phyloP scores from a whole-genome alignment of 2,888 invertebrate species.

The Poecilobothrus nobilitatus region DNA sequence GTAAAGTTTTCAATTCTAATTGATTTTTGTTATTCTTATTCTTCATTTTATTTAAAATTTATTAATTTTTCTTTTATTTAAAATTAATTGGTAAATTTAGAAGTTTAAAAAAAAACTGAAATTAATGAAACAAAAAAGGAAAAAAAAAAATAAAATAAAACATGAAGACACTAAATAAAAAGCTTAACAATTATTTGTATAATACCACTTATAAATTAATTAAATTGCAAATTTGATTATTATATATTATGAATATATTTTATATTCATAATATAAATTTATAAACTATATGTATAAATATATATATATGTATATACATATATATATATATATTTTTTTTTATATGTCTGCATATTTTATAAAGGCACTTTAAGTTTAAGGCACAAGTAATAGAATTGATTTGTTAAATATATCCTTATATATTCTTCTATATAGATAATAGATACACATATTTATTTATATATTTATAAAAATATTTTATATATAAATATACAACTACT shows the following conservation, averaged over 20 bases:
- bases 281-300: not conserved
- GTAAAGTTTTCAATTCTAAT: too few species aligned
- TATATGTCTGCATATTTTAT: not conserved
- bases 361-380: constrained; percentile 6
- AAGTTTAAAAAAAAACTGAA: not conserved
- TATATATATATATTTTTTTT: not conserved
- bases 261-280: too few species aligned
- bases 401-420: not conserved
- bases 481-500: too few species aligned
- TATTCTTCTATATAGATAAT: too few species aligned
- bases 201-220: constrained; percentile 3
- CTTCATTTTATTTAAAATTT: too few species aligned
- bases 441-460: too few species aligned
- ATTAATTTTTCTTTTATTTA: too few species aligned
- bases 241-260: not conserved
- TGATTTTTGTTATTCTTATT: too few species aligned
- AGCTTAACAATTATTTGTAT: not conserved
- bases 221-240: not conserved
- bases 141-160: not conserved
- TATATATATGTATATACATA: not conserved
- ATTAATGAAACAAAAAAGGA: too few species aligned
- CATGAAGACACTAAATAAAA: not conserved
- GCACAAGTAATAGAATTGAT: constrained; percentile 3
- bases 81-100: not conserved
- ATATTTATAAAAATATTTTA: too few species aligned